A percentile compares a stretch with the other conserved stretches of the same genome.
These are phyloP conservation scores for Melanostoma scalare DNA, from an alignment of 2,888 invertebrate species.

Conservation along the genomic window DNA sequence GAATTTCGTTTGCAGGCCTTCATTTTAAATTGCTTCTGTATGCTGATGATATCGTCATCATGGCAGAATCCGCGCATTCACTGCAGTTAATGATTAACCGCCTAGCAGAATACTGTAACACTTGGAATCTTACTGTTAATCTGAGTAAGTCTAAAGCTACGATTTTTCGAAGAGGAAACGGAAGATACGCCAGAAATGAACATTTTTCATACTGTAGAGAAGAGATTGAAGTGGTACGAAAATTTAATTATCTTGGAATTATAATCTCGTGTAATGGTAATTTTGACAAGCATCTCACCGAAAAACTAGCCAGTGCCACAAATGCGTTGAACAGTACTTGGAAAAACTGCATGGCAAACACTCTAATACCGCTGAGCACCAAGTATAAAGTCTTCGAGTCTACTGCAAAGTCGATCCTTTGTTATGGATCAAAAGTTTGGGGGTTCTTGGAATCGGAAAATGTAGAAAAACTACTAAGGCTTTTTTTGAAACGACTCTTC, in stretches of 20 bases:
- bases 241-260: neutral
- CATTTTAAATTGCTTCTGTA: too few species aligned
- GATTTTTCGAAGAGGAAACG: too few species aligned
- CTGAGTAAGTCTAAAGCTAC: too few species aligned
- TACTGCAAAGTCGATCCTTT: slow-evolving; percentile 3
- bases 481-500: neutral
- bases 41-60: too few species aligned
- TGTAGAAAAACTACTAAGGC: neutral
- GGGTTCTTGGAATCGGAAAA: slow-evolving; percentile 1
- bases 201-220: too few species aligned
- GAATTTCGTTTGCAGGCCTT: too few species aligned
- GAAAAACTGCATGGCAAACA: neutral
- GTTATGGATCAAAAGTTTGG: neutral
- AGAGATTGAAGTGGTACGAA: neutral
- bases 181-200: too few species aligned
- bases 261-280: neutral
- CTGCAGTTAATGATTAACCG: too few species aligned
- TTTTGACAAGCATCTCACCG: neutral
- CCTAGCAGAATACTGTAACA: too few species aligned
- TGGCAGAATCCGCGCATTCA: too few species aligned
- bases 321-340: neutral
- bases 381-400: neutral
- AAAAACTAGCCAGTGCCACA: neutral
- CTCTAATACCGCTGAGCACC: neutral
- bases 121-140: too few species aligned